A percentile compares a stretch with the other conserved stretches of the same genome.
phyloP scores from a whole-genome alignment of 1,140 invertebrate genomes.

The Ptiloglossa arizonensis region DNA sequence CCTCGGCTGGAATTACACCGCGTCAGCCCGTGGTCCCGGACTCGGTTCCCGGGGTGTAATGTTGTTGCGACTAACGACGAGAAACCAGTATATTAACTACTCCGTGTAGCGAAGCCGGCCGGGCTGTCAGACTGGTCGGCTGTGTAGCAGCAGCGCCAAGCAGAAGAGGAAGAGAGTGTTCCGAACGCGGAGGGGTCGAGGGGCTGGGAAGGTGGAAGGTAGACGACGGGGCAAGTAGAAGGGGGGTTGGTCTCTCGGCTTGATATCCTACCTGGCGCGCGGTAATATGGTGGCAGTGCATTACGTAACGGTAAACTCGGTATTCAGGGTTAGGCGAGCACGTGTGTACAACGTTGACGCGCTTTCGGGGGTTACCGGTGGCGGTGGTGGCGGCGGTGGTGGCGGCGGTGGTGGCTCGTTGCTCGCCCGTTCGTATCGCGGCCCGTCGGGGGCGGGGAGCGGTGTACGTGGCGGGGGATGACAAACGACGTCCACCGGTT shows the following conservation, averaged over 20 bases:
- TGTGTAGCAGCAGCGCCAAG: not conserved
- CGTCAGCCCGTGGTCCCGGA: constrained; percentile 26
- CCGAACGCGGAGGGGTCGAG: not conserved
- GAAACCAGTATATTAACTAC: constrained; percentile 73
- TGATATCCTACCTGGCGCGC: constrained; percentile 52
- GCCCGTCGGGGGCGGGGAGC: constrained; percentile 4
- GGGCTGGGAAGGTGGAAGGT: not conserved
- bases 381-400: constrained; percentile 8
- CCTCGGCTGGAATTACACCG: constrained; percentile 61
- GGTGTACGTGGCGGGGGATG: constrained; percentile 56
- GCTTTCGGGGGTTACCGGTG: constrained; percentile 46
- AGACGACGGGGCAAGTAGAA: not conserved
- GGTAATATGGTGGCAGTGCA: constrained; percentile 69
- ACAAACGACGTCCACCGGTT: constrained; percentile 70
- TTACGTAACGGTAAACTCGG: constrained; percentile 70
- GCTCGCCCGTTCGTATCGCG: too few species aligned
- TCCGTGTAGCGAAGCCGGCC: constrained; percentile 32
- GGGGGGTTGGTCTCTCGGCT: constrained; percentile 14
- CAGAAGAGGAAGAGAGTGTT: constrained; percentile 12
- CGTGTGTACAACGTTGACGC: constrained; percentile 55
- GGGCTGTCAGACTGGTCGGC: constrained; percentile 28
- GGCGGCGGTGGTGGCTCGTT: too few species aligned
- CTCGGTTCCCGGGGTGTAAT: constrained; percentile 56
- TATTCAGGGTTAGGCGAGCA: constrained; percentile 48
- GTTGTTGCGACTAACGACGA: constrained; percentile 70